Evolutionary conservation across 1,140 invertebrate species (phyloP), one percentile per base, ranked within the genome.

Genomic region (Tetragnatha versicolor): DNA sequence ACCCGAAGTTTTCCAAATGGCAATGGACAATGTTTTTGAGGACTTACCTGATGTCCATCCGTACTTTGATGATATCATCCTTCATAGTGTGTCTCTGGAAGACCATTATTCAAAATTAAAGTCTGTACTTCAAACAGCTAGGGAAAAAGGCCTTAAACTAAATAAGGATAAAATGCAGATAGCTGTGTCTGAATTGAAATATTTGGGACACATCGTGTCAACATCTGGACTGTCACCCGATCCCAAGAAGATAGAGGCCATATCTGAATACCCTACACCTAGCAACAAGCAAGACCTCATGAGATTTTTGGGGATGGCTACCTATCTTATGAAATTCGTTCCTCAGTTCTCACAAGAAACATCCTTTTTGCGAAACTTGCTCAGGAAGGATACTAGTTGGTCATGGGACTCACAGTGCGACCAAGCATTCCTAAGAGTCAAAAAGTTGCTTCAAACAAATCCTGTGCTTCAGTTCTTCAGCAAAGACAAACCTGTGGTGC

Each of bases 401-500:
- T 7, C 9, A 72, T 72, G 68, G 68, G 9, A 12, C 12, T 10
- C 9, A 12, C 60, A 72, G 9, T 9, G 10, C 12, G 9, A 72
- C 9, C 9, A 66, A 66, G 51, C 68, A 70, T 72, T 72, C 66
- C 10, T 10, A 9, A 9, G 66, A 14, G 9, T 72, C 7, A 72
- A 72, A 72, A 3, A 70, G 4, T 5, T 42, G 35, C 17, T 76
- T 27, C 65, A 20, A 6, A 17, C 12, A n/a, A 39, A 65, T 9
- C 66, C 72, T 22, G 65, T 73, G 12, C 35, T 76, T 5, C 27
- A 17, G 49, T 83, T 82, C 65, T 86, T 83, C 81, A 81, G 86
- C 63, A n/a, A 49, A 25, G 80, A 82, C 10, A 83, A 83, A 68
- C 79, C 69, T 7, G 76, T 84, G 1, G 81, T 79, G 10, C 79